Base-by-base conservation (phyloP, 2,888 invertebrate species). In the Torymus aiolomorphi region DNA sequence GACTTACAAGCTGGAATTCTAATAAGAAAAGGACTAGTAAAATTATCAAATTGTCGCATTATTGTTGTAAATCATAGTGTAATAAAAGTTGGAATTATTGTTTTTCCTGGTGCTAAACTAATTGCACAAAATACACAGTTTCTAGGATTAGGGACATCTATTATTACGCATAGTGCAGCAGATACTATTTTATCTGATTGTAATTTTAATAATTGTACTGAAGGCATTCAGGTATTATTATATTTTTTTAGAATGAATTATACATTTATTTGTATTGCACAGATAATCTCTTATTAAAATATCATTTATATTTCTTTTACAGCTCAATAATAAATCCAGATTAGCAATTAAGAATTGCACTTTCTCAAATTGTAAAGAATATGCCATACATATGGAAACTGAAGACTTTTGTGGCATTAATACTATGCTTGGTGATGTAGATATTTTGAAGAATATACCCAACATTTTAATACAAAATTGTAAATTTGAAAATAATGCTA, bases 51-150 rank as follows among this genome's bases (percentile, higher is more conserved):
- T 83, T 94, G 93, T 84, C 91, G 88, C 82, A 87, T 94, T 69
- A 84, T 91, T 62, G 92, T 92, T 1, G 90, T 92, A 84, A 91
- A 91, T 59, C 88, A 89, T 61, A 92, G 92, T 1, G 91, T 92
- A 8, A 92, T 92, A 1, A 92, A 92, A 84, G 91, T 92, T 84
- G 93, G 92, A 24, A 90, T 93, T 42, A 90, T 93, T n/a, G 92
- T 92, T 67, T 85, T 92, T 84, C 86, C 91, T 74, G 90, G 91
- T 83, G 86, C 90, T 76, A 85, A 90, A 80, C 82, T 93, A 3
- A 86, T 90, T 49, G 84, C 93, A 4, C 87, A 91, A 13, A 90
- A 92, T 81, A 93, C 92, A 70, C 85, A 89, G 16, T 90, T 94
- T 51, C 88, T 88, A 59, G 91, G 91, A 59, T 92, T 94, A 86